Evolutionary conservation across 2,797 vertebrate species (phyloP).

Genomic region (Myripristis jacobus): DNA sequence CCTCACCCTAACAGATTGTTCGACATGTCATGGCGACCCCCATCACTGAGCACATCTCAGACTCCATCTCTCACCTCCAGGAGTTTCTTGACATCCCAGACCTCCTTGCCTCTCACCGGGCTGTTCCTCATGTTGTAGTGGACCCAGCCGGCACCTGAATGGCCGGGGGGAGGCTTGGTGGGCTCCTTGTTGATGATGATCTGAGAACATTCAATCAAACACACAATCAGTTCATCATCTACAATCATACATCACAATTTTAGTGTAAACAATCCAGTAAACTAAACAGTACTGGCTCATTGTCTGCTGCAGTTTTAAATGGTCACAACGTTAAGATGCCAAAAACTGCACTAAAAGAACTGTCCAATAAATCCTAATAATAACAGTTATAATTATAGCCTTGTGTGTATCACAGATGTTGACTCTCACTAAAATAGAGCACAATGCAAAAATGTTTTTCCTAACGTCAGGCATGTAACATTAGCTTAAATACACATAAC

Average conservation of each 20-base stretch:
- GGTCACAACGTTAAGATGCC: background rate
- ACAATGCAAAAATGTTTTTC: background rate
- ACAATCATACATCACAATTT: background rate
- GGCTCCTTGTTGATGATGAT: constrained; percentile 94
- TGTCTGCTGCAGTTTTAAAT: background rate
- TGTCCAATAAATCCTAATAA: background rate
- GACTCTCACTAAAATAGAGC: background rate
- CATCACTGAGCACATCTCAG: background rate
- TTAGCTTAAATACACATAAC: background rate
- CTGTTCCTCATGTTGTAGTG: constrained; percentile 96
- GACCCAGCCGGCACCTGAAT: constrained; percentile 56
- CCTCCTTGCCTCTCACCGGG: constrained; percentile 82
- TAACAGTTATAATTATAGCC: background rate
- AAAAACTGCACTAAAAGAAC: background rate
- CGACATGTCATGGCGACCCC: background rate
- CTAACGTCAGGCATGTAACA: background rate
- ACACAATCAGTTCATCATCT: background rate
- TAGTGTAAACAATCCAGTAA: background rate
- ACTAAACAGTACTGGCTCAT: background rate
- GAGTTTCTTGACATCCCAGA: constrained; percentile 96
- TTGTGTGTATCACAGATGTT: background rate
- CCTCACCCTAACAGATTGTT: background rate
- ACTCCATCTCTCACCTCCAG: constrained; percentile 87
- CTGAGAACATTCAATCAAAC: constrained; percentile 75
- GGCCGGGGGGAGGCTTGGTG: constrained; percentile 67